Percentiles rank a stretch among this genome's conserved stretches.
Evolutionary conservation across 1,140 invertebrate species (phyloP).

Genomic region (Hylyphantes graminicola): DNA sequence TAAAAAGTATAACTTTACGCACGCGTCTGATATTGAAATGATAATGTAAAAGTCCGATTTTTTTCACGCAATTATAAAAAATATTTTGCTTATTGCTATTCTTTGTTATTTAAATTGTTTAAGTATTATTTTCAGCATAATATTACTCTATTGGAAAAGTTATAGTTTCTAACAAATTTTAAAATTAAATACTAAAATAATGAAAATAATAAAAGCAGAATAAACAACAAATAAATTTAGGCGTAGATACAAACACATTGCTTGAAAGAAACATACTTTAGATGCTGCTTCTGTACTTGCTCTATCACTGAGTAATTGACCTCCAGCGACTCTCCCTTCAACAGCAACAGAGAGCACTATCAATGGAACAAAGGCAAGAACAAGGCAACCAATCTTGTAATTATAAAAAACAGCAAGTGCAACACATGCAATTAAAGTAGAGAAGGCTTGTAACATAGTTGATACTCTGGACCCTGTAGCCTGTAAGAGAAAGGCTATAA

Average conservation of each 20-base stretch:
- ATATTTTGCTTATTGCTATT: no score
- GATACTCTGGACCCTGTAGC: constrained; percentile 85
- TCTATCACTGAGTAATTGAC: constrained; percentile 74
- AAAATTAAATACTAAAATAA: no score
- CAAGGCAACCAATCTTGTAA: constrained; percentile 84
- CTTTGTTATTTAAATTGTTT: no score
- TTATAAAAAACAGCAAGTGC: constrained; percentile 81
- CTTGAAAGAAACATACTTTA: constrained; percentile 35
- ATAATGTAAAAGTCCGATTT: no score
- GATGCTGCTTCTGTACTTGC: constrained; percentile 67
- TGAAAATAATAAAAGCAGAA: no score
- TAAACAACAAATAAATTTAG: background rate
- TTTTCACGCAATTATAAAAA: no score
- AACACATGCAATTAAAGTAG: constrained; percentile 79
- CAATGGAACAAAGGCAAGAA: constrained; percentile 81
- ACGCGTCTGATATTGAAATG: no score
- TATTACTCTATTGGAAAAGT: no score
- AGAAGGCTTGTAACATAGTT: constrained; percentile 79
- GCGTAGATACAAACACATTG: background rate
- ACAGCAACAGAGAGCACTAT: constrained; percentile 81
- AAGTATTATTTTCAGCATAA: no score
- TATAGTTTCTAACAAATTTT: no score
- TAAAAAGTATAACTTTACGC: no score
- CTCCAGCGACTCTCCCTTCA: constrained; percentile 78
- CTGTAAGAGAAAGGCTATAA: constrained; percentile 64